phyloP scores from a whole-genome alignment of 1,140 invertebrate species.

The Euglossa dilemma region DNA sequence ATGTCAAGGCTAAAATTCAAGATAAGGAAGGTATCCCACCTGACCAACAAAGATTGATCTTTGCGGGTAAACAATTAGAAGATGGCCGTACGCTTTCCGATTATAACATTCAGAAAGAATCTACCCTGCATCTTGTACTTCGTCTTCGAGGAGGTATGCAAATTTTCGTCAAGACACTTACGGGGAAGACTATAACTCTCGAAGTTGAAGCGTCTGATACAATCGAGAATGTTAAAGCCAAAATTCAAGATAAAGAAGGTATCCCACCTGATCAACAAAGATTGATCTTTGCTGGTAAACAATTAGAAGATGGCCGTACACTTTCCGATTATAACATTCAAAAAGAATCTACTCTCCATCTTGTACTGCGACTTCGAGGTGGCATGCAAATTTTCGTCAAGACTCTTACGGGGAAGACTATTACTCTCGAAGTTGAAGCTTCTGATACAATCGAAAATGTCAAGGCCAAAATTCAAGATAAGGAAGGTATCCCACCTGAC shows the following conservation, averaged over 20 bases:
- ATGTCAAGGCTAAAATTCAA: slow-evolving; percentile 90
- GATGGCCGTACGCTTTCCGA: slow-evolving; percentile 91
- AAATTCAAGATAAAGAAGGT: slow-evolving; percentile 55
- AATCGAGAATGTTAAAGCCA: slow-evolving; percentile 82
- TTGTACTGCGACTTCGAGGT: slow-evolving; percentile 84
- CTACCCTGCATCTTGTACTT: slow-evolving; percentile 88
- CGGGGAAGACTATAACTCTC: slow-evolving; percentile 66
- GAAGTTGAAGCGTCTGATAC: slow-evolving; percentile 86
- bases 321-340: slow-evolving; percentile 88
- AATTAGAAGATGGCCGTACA: slow-evolving; percentile 86
- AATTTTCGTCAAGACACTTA: neutral
- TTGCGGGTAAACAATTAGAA: slow-evolving; percentile 91
- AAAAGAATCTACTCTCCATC: slow-evolving; percentile 88
- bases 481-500: slow-evolving; percentile 88
- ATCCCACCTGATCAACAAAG: slow-evolving; percentile 42
- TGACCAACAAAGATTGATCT: slow-evolving; percentile 88
- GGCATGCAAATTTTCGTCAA: slow-evolving; percentile 88
- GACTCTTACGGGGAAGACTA: slow-evolving; percentile 88
- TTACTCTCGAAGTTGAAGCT: slow-evolving; percentile 88
- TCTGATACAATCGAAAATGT: slow-evolving; percentile 91
- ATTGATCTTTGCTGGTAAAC: slow-evolving; percentile 86
- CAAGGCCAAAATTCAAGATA: slow-evolving; percentile 89
- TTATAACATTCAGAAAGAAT: slow-evolving; percentile 92
- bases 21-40: slow-evolving; percentile 87
- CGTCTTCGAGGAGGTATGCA: slow-evolving; percentile 68